A percentile compares a stretch with the other conserved stretches of the same genome.
Conservation (phyloP, 2,888 invertebrate species). For the Mongoloraphidia duomilia region DNA sequence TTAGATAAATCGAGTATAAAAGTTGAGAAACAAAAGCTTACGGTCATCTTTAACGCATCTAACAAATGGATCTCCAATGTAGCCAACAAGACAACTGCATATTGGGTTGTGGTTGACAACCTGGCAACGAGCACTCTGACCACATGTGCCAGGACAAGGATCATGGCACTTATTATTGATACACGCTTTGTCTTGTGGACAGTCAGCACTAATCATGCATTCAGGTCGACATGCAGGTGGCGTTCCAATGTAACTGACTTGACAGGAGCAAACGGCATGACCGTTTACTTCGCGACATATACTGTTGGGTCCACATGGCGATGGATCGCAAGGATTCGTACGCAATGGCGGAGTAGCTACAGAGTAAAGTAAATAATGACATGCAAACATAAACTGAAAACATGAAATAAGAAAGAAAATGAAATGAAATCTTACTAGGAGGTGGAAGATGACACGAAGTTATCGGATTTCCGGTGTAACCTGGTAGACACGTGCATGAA, state of each 20-base stretch:
- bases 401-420: neutral
- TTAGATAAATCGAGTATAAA: neutral
- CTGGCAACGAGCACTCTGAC: slow-evolving; percentile 63
- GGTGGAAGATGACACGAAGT: slow-evolving; percentile 49
- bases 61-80: slow-evolving; percentile 68
- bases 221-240: slow-evolving; percentile 66
- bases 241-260: slow-evolving; percentile 60
- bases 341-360: slow-evolving; percentile 14
- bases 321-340: slow-evolving; percentile 44
- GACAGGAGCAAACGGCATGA: slow-evolving; percentile 70
- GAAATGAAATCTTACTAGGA: slow-evolving; percentile 25
- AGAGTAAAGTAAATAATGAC: slow-evolving; percentile 1
- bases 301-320: slow-evolving; percentile 71
- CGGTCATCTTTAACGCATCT: slow-evolving; percentile 53
- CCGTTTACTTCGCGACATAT: slow-evolving; percentile 55
- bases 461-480: slow-evolving; percentile 67
- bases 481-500: slow-evolving; percentile 55
- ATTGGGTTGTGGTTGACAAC: slow-evolving; percentile 76
- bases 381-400: neutral
- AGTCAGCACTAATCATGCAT: slow-evolving; percentile 72
- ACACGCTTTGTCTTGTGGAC: slow-evolving; percentile 66
- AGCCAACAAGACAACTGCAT: slow-evolving; percentile 64
- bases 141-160: slow-evolving; percentile 74
- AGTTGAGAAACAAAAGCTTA: slow-evolving; percentile 31
- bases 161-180: slow-evolving; percentile 65